Base-by-base conservation (phyloP, 2,888 invertebrate genomes). In the Xestobium rufovillosum region DNA sequence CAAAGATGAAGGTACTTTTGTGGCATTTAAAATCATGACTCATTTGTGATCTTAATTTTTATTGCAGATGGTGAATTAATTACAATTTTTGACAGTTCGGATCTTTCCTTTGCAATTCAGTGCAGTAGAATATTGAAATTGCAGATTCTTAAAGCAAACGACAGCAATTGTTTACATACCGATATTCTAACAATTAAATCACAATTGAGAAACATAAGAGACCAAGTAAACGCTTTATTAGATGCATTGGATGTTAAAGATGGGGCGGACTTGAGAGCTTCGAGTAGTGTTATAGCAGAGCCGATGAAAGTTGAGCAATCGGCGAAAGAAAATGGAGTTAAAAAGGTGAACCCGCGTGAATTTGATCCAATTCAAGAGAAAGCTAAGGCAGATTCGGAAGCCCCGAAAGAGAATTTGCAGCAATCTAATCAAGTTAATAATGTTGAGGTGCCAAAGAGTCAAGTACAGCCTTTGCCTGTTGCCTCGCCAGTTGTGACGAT, bases 1-100 rank as follows among this genome's bases (percentile, higher is more conserved):
- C 58, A 76, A 75, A 63, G 81, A 81, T 64, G 79, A 80, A 70
- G 79, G 78, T 77, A n/a, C n/a, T n/a, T n/a, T n/a, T 19, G n/a
- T 6, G 6, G n/a, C 6, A 19, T n/a, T 19, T n/a, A 19, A n/a
- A 8, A 8, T 19, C n/a, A 8, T 19, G 6, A 8, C 23, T 19
- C 6, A 8, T n/a, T 30, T 14, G 14, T 30, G 4, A 30, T 14
- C 4, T 31, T 38, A 29, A 42, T 36, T 39, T 42, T 37, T 43
- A 40, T 63, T 67, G 13, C 65, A 78, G 81, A 81, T 70, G 78
- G 76, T 35, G 81, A 82, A 60, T 61, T 81, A 48, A 75, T 82
- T 44, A 80, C 80, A 29, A 79, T 81, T 50, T 76, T 76, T 62
- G 80, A 80, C 60, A 77, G 76, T 55, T 74, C 78, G 17, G 81